A percentile compares a stretch with the other conserved stretches of the same genome.
phyloP scores from a whole-genome alignment of 2,113 vertebrate genomes.

The Gavia stellata region DNA sequence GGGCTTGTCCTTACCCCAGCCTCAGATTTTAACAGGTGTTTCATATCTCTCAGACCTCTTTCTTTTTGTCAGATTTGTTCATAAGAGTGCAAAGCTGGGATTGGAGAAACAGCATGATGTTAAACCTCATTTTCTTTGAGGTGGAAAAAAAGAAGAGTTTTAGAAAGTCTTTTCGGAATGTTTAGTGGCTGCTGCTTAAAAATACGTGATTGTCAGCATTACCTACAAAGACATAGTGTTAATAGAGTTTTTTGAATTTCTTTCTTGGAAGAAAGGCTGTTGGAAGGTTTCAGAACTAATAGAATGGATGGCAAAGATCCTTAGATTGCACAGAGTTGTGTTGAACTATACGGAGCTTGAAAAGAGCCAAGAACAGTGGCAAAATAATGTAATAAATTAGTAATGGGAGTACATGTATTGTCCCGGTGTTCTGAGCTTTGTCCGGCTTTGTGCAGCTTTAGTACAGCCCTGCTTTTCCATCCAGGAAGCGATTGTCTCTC shows the following conservation, averaged over 20 bases:
- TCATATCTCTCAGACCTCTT: neutral
- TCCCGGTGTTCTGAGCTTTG: neutral
- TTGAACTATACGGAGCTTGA: neutral
- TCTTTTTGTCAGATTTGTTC: neutral
- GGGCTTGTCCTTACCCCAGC: neutral
- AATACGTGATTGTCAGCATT: neutral
- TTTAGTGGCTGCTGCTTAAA: neutral
- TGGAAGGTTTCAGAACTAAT: neutral
- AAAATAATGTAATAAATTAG: neutral
- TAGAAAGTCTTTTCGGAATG: neutral
- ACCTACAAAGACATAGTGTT: neutral
- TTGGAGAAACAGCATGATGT: neutral
- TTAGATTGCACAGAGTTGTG: neutral
- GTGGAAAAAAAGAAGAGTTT: neutral
- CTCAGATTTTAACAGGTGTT: neutral
- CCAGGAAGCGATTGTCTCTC: neutral
- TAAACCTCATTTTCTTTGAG: neutral
- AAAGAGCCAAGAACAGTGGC: neutral
- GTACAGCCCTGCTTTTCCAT: neutral
- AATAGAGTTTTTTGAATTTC: neutral
- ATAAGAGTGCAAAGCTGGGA: neutral
- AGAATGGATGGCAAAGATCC: neutral
- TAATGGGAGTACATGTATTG: neutral
- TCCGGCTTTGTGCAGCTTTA: neutral
- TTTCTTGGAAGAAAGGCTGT: neutral